Evolutionary conservation across 2,797 vertebrate species (phyloP), one percentile per base, ranked within the genome.

Genomic region (Nannoperca australis): DNA sequence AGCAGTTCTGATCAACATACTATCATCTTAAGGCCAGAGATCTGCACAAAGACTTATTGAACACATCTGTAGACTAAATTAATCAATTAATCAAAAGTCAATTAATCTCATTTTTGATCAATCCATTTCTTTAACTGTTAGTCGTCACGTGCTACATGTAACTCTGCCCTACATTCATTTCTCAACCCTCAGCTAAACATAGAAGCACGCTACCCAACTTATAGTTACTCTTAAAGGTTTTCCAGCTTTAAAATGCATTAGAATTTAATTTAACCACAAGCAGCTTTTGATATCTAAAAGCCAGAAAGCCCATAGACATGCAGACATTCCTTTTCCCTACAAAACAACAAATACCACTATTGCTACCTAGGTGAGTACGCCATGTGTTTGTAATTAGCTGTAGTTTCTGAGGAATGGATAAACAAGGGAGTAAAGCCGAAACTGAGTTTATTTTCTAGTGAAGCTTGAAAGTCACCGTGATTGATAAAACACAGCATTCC

Each of bases 401-500:
- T 44, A 73, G 12, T 73, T 66, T 85, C 18, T 17, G 15, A 45
- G 42, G 40, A 12, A 42, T 42, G 12, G 12, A 13, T 13, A 42
- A 12, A 42, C 38, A 13, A 42, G 40, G 12, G 24, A 27, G 24
- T 27, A 27, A 27, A 27, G 24, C 24, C 24, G 24, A 27, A 27
- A 27, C 1, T 27, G 24, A 27, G 68, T 32, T 71, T 10, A 36
- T 65, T 85, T 88, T 77, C 71, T 82, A 36, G 70, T 59, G 20
- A 71, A 30, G 3, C 44, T 71, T 78, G 58, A 77, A 62, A 73
- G 75, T 75, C 71, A 22, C 68, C 78, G 77, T 90, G 82, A 88
- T 91, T 67, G 75, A 87, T 89, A 71, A 82, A 93, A 90, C 87
- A 86, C n/a, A 80, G 32, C 3, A 15, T 79, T 56, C 78, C 74